Evolutionary conservation across 2,888 invertebrate species (phyloP).

Genomic region (Apotomis turbidana): DNA sequence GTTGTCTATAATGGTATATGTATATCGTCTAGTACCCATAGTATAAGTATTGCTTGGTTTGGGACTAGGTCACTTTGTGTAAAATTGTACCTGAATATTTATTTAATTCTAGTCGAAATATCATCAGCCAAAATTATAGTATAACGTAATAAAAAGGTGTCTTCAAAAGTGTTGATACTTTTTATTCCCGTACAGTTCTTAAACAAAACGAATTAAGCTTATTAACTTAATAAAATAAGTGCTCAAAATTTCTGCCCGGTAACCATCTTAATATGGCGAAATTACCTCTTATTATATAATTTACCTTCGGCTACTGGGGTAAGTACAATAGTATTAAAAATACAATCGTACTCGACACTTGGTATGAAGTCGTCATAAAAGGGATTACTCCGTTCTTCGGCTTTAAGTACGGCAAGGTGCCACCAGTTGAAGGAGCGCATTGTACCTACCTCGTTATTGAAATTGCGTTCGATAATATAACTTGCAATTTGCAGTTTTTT

Average conservation of each 20-base stretch:
- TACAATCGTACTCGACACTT: neutral
- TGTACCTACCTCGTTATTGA: slow-evolving; percentile 10
- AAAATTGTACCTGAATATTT: too few relatives aligned
- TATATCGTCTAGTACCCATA: too few relatives aligned
- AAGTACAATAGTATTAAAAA: slow-evolving; percentile 24
- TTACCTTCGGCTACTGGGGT: slow-evolving; percentile 15
- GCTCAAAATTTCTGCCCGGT: slow-evolving; percentile 17
- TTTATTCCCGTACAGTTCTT: neutral
- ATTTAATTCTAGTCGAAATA: too few relatives aligned
- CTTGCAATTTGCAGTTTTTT: slow-evolving; percentile 23
- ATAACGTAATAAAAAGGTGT: neutral
- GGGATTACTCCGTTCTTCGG: neutral
- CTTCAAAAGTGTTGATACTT: neutral
- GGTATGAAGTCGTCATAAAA: neutral
- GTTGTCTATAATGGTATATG: too few relatives aligned
- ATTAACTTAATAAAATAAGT: slow-evolving; percentile 28
- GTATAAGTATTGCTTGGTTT: too few relatives aligned
- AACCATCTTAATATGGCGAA: slow-evolving; percentile 23
- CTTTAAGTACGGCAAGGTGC: slow-evolving; percentile 2
- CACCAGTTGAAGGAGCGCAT: neutral
- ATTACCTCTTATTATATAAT: slow-evolving; percentile 28
- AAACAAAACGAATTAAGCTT: slow-evolving; percentile 12
- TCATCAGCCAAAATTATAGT: neutral
- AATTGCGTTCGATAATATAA: neutral
- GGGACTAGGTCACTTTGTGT: too few relatives aligned